A percentile compares a stretch with the other conserved stretches of the same genome.
Evolutionary conservation across 53 echinoderm and acorn worm genomes (phyloP).

Genomic region (Patiria pectinifera): DNA sequence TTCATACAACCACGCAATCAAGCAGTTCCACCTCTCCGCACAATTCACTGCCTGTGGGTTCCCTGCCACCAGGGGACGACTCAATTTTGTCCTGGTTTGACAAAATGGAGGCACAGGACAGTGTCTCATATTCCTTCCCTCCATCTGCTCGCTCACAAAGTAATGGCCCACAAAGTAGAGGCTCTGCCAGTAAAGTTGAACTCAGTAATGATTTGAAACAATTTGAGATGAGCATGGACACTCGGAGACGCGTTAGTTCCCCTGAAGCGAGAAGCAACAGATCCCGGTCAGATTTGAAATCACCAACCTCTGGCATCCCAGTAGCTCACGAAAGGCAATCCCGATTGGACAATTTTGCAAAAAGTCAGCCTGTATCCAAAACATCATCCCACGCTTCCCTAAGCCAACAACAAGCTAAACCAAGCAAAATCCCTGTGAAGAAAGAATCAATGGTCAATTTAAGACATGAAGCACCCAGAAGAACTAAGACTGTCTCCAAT

Average conservation of each 20-base stretch:
- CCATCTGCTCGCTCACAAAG: constrained; percentile 45
- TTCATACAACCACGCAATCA: constrained; percentile 8
- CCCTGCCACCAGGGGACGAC: neutral
- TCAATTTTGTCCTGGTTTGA: constrained; percentile 34
- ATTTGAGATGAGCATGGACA: neutral
- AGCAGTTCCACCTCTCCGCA: neutral
- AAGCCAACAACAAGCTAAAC: neutral
- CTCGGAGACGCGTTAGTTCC: constrained; percentile 17
- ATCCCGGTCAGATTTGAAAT: neutral
- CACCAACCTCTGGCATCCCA: neutral
- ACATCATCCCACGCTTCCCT: neutral
- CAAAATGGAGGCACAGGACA: constrained; percentile 23
- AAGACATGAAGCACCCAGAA: neutral
- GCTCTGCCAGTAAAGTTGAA: neutral
- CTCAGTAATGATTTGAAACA: constrained; percentile 36
- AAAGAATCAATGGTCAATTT: constrained; percentile 12
- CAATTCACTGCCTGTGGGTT: neutral
- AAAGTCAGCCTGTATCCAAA: neutral
- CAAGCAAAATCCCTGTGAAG: constrained; percentile 33
- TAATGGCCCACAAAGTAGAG: constrained; percentile 11
- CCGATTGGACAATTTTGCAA: constrained; percentile 18
- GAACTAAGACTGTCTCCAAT: neutral
- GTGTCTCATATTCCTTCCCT: constrained; percentile 38
- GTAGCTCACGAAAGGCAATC: constrained; percentile 27
- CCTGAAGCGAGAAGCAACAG: neutral